Evolutionary conservation across 1,140 invertebrate genomes (phyloP), one percentile per base, ranked within the genome.

Genomic region (Palaemon carinicauda): DNA sequence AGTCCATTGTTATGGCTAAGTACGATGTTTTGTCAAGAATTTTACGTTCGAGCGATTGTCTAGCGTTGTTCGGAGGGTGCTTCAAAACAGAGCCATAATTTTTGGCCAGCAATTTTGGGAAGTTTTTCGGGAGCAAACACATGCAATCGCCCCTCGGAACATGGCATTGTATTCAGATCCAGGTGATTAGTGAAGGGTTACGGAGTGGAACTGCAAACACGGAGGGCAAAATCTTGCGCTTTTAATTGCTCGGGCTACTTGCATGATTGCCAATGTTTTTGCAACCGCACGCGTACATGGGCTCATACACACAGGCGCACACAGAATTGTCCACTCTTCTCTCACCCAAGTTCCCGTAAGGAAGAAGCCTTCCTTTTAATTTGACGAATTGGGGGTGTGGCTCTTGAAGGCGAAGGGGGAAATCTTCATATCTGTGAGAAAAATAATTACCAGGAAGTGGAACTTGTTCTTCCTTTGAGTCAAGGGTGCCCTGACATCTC

Each of bases 21-120:
- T 69, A 69, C 65, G 65, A 69, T 69, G 65, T 69, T 69, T 69
- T 69, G 65, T 69, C 65, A 69, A 31, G 65, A 21, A 69, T 69
- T 69, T 69, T 69, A 69, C 29, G 65, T 69, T 27, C 21, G 17
- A 31, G 24, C 65, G 65, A 69, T 69, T 69, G 65, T 69, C 65
- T 69, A 31, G 29, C 24, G 65, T 69, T 31, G 65, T 69, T 69
- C 29, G 65, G 65, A 69, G 41, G 65, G 65, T 69, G 65, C 65
- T 69, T 69, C 65, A 27, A 27, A 69, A 24, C 65, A 31, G 29
- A 31, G 29, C 65, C 65, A 69, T 69, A 69, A 69, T 69, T 69
- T 69, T 27, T 17, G 65, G 24, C 65, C 65, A 31, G 24, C 24
- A 69, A 27, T 69, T 65, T 69, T 69, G 29, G 65, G 10, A 27